Base-by-base conservation (phyloP, 2,113 vertebrate species). In the Oenanthe oenanthe region DNA sequence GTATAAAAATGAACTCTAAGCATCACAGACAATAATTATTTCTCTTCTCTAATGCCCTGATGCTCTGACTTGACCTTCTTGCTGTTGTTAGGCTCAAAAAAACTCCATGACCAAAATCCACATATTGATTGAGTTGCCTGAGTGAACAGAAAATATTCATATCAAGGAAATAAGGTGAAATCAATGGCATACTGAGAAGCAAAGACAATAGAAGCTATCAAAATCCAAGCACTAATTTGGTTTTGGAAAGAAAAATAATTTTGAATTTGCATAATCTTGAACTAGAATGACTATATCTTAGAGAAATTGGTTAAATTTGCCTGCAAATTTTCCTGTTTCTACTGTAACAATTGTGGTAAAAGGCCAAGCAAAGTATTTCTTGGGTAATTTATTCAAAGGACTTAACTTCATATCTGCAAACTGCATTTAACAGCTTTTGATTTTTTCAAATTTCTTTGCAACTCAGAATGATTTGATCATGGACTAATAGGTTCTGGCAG, bases 241-340 rank as follows among this genome's bases (percentile, higher is more conserved):
- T 93, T 94, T 88, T 71, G 36, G 92, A 96, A 92, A 67, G 85
- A 82, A 88, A 90, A 96, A 94, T 76, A 63, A 88, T 90, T 94
- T 71, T 67, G n/a, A 12, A 95, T 95, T 96, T 94, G 36, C 94
- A 95, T 93, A 84, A 90, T 74, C 79, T 78, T 90, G 53, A 93
- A 90, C 40, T 29, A 71, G 42, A 89, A 83, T 63, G 17, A 60
- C 28, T 80, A 21, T 61, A 53, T 62, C 51, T 94, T 80, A 77
- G 43, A 77, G 67, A 88, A 90, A 88, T 45, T 58, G 36, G 81
- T 93, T 92, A 34, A 63, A 86, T 96, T 81, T 94, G 56, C 42
- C 57, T 81, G 11, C 36, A 92, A 56, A 65, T 77, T 78, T 75
- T 83, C 40, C 72, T 63, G 9, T 80, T 83, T 76, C 16, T 43